Base-by-base conservation (phyloP, 2,113 vertebrate species). In the Smithornis capensis region DNA sequence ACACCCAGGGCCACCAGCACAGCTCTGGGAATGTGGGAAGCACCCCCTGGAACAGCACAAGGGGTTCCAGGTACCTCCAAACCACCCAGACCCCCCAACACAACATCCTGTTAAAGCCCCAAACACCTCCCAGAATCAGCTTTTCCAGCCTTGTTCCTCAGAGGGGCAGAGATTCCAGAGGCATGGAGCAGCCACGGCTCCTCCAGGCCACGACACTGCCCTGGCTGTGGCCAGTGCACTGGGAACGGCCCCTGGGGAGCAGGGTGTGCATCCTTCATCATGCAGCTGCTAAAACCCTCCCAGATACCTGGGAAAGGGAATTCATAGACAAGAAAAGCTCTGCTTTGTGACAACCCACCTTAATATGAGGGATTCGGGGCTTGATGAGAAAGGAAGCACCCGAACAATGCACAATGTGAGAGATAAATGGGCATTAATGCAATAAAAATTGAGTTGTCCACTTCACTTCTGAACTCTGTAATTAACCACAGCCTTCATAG, bases 151-250 rank as follows among this genome's bases (percentile, higher is more conserved):
- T n/a, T 22, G 6, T 23, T 28, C 3, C 40, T 11, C 47, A 21
- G 19, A 27, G 56, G 38, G 44, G 17, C 73, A 29, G 24, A 29
- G 76, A 15, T 25, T 37, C 1, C 24, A 18, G 67, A 59, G 33
- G 27, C 47, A 21, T 38, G 0, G 7, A 60, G 75, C 0, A 45
- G 19, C 5, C 40, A 8, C 18, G 50, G 64, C 37, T 69, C 56
- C 28, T 4, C 2, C 2, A 8, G 38, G 9, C 9, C 29, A 9
- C 1, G 0, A 5, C 1, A 29, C 0, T 5, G 49, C 38, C 2
- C 11, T 14, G 42, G 56, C 9, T 1, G 6, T 0, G 12, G 68
- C 2, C 9, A 55, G 2, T 8, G 18, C 19, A 2, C 6, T 0
- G 2, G 44, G 42, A 64, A 12, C 8, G 8, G 28, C 31, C 15